Conservation (phyloP, 64 coral and sea anemone species). For the Porites australiensis region DNA sequence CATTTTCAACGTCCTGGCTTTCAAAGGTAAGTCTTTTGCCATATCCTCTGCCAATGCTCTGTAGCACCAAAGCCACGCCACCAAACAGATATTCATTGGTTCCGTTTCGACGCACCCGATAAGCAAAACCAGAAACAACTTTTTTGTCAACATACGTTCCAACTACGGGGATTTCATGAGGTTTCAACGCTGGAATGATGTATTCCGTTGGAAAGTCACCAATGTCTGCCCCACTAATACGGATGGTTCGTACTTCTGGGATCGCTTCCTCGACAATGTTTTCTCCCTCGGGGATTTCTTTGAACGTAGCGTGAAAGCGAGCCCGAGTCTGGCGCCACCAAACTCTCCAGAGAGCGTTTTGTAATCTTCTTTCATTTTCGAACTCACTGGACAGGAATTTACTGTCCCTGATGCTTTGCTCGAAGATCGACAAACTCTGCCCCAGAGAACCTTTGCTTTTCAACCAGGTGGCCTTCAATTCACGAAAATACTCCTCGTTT, state of each 20-base stretch:
- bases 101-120: constrained; percentile 74
- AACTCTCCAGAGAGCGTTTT: constrained; percentile 88
- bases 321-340: constrained; percentile 83
- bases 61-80: constrained; percentile 66
- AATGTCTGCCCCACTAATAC: constrained; percentile 69
- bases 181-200: constrained; percentile 60
- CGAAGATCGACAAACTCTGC: constrained; percentile 47
- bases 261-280: constrained; percentile 58
- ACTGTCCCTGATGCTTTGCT: constrained; percentile 75
- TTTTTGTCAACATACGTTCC: constrained; percentile 76
- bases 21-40: constrained; percentile 91
- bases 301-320: constrained; percentile 48
- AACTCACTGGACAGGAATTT: constrained; percentile 61
- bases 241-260: constrained; percentile 54
- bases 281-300: constrained; percentile 40
- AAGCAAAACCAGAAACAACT: constrained; percentile 71
- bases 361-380: constrained; percentile 79
- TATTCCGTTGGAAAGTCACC: constrained; percentile 93
- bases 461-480: constrained; percentile 32
- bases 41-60: constrained; percentile 73
- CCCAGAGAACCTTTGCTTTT: constrained; percentile 9
- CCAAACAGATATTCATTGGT: constrained; percentile 73
- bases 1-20: constrained; percentile 71
- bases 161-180: constrained; percentile 80
- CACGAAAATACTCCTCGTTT: constrained; percentile 71